Base-by-base conservation (phyloP, 37 sponge, comb jelly and placozoan genomes). In the Ephydatia muelleri region DNA sequence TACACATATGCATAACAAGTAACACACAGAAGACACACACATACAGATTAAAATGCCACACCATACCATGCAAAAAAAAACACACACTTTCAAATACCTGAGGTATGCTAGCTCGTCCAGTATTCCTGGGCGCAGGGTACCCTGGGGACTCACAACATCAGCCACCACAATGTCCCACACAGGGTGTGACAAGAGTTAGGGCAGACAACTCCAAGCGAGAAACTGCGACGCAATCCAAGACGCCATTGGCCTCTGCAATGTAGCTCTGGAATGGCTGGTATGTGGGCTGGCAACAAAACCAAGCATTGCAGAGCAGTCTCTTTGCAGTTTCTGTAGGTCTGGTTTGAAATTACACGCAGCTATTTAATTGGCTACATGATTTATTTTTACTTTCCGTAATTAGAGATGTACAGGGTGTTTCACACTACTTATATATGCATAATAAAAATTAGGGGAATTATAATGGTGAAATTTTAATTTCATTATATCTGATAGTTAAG, bases 91-190 rank as follows among this genome's bases (percentile, higher is more conserved):
- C n/a, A n/a, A 33, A n/a, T 38, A 88, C 84, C 79, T 69, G 57
- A 88, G 21, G 27, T n/a, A 48, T 5, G 47, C 83, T n/a, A 89
- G 47, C 79, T 79, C 72, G 30, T 80, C 85, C 23, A 91, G 75
- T 73, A 82, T 35, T 0, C 76, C 83, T 32, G 76, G 16, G 19
- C 35, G 79, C 23, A 91, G 79, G 16, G 38, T 76, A 31, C 88
- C 88, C 32, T 86, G 84, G 48, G 93, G 87, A 33, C 78, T 84
- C 34, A 87, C 79, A 38, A 87, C 73, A 34, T 87, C 87, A 67
- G 43, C 76, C 38, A 83, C 76, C 13, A 92, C 80, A 0, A 88
- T 89, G 31, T 88, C 86, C 90, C 88, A 87, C 68, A 77, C 76
- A 0, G 78, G 28, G 23, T 81, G 80, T 27, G 82, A 75, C 19